phyloP scores from a whole-genome alignment of 37 sponge, comb jelly and placozoan genomes.

The Amphimedon queenslandica region DNA sequence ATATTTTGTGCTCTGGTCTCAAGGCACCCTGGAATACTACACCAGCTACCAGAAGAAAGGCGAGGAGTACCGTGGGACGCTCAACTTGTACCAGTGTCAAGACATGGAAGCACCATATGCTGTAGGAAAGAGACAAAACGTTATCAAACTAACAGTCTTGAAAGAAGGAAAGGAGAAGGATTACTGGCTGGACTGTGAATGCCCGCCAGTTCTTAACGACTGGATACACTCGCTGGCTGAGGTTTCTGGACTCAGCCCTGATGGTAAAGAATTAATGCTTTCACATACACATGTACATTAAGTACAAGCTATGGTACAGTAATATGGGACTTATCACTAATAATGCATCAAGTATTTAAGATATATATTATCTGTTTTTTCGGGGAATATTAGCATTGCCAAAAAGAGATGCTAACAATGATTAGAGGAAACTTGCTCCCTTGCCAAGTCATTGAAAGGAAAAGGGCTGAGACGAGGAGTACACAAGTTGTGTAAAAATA shows the following conservation, averaged over 20 bases:
- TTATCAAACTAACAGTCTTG: slow-evolving; percentile 39
- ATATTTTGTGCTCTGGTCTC: slow-evolving; percentile 57
- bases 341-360: too few species aligned
- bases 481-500: too few species aligned
- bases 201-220: slow-evolving; percentile 15
- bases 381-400: too few species aligned
- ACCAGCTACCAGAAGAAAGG: slow-evolving; percentile 26
- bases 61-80: slow-evolving; percentile 55
- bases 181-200: slow-evolving; percentile 46
- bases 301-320: too few species aligned
- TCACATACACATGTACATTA: too few species aligned
- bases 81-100: slow-evolving; percentile 55
- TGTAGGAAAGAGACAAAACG: background rate
- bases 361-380: too few species aligned
- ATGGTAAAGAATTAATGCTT: too few species aligned
- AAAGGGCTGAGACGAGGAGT: too few species aligned
- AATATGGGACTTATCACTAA: too few species aligned
- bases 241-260: slow-evolving; percentile 41
- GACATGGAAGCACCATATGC: slow-evolving; percentile 47
- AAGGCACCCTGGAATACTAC: slow-evolving; percentile 52
- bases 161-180: slow-evolving; percentile 27
- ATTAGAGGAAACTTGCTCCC: too few species aligned
- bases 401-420: too few species aligned
- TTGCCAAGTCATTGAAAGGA: too few species aligned
- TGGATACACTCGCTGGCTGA: slow-evolving; percentile 45